phyloP scores from a whole-genome alignment of 2,888 invertebrate genomes.

The Scaptomyza parva region DNA sequence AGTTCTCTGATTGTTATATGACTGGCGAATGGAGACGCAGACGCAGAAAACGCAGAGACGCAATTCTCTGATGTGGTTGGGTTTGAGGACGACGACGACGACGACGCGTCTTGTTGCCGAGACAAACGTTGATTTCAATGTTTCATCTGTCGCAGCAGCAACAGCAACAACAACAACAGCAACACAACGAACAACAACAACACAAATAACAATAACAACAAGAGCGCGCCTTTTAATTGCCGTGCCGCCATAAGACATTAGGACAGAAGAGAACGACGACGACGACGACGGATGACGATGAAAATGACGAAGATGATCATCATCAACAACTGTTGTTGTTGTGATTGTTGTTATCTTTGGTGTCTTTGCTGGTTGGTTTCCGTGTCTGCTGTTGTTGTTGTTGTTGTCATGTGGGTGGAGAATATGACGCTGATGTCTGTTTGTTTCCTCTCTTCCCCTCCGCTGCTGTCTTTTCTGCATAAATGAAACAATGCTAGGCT shows the following conservation, averaged over 20 bases:
- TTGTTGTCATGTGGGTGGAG: constrained; percentile 70
- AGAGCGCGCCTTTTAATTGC: constrained; percentile 78
- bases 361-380: constrained; percentile 40
- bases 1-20: constrained; percentile 57
- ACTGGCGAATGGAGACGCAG: too few relatives aligned
- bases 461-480: constrained; percentile 43
- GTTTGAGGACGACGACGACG: constrained; percentile 39
- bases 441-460: not conserved
- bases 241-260: constrained; percentile 75
- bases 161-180: constrained; percentile 35
- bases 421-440: constrained; percentile 70
- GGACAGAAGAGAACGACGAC: too few relatives aligned
- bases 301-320: constrained; percentile 36
- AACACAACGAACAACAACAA: constrained; percentile 45
- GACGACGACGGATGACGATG: constrained; percentile 33
- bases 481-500: constrained; percentile 61
- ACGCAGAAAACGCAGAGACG: constrained; percentile 16
- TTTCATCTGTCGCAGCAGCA: constrained; percentile 74
- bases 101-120: constrained; percentile 58
- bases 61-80: constrained; percentile 19
- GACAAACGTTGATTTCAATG: constrained; percentile 72
- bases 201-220: constrained; percentile 45
- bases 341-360: constrained; percentile 21
- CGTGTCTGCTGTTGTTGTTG: constrained; percentile 29
- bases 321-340: constrained; percentile 16